phyloP scores from a whole-genome alignment of 2,797 vertebrate species.

The Pachyuromys duprasi region DNA sequence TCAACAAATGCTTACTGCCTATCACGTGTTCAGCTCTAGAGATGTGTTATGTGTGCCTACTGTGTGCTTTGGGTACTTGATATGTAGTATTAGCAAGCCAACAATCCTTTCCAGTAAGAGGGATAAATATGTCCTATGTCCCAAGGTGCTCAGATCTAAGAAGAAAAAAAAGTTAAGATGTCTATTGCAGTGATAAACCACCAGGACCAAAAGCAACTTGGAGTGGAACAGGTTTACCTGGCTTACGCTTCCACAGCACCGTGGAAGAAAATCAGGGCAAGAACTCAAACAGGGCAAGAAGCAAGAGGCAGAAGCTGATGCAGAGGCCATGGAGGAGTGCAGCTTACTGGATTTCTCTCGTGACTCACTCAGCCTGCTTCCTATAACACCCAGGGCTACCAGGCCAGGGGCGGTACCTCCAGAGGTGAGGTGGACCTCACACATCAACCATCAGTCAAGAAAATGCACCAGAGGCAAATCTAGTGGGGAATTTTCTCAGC shows the following conservation, averaged over 20 bases:
- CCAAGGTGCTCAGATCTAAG: neutral
- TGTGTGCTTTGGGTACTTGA: neutral
- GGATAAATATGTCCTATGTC: neutral
- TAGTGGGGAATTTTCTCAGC: too few species aligned
- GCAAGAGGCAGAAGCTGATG: neutral
- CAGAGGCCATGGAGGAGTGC: neutral
- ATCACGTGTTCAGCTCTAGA: neutral
- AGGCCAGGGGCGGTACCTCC: neutral
- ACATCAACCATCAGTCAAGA: neutral
- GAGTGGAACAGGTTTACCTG: neutral
- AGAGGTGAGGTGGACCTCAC: neutral
- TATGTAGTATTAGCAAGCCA: neutral
- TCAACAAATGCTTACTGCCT: neutral
- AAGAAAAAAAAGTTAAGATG: neutral
- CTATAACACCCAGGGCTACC: neutral
- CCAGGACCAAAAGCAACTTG: neutral
- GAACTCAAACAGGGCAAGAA: neutral
- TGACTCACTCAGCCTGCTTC: neutral
- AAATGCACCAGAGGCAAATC: too few species aligned
- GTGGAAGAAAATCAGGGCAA: neutral
- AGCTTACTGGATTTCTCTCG: neutral
- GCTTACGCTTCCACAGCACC: too few species aligned
- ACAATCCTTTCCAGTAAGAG: neutral
- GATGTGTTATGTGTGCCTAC: neutral
- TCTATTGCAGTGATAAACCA: neutral